Conservation (phyloP, 2,888 invertebrate species). For the Hypselothyrea guttata region DNA sequence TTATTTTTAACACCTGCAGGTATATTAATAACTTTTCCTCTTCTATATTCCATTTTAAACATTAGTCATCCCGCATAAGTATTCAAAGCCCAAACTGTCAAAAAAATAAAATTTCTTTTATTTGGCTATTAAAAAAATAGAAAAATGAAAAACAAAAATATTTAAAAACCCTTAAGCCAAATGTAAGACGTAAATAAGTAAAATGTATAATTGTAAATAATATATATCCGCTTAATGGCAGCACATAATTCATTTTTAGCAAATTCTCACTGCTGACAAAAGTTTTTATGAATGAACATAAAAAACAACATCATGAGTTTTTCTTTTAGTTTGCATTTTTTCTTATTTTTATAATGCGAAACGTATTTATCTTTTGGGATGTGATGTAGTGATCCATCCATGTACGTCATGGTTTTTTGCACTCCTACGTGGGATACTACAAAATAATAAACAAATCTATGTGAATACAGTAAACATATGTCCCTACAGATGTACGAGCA, state of each 20-base stretch:
- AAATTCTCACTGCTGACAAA: constrained; percentile 17
- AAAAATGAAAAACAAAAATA: constrained; percentile 1
- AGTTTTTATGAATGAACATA: constrained; percentile 68
- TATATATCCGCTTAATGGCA: constrained; percentile 25
- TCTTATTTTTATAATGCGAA: constrained; percentile 10
- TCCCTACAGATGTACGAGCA: constrained; percentile 1
- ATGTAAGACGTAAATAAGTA: constrained; percentile 23
- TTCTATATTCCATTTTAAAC: background rate
- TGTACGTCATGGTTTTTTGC: constrained; percentile 62
- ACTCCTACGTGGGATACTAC: constrained; percentile 33
- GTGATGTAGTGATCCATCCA: constrained; percentile 19
- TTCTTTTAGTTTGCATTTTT: background rate
- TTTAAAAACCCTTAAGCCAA: constrained; percentile 8
- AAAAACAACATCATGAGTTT: constrained; percentile 16
- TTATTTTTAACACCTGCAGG: background rate
- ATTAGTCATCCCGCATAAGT: constrained; percentile 30
- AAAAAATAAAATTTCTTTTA: constrained; percentile 11
- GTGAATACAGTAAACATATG: constrained; percentile 34
- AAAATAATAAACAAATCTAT: constrained; percentile 61
- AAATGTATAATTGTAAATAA: constrained; percentile 19
- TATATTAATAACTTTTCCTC: background rate
- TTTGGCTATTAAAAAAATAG: constrained; percentile 1
- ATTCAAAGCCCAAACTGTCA: constrained; percentile 41
- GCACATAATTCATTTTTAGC: constrained; percentile 11
- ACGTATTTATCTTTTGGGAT: constrained; percentile 31